phyloP scores from a whole-genome alignment of 2,113 vertebrate genomes.

The Tinamus guttatus region DNA sequence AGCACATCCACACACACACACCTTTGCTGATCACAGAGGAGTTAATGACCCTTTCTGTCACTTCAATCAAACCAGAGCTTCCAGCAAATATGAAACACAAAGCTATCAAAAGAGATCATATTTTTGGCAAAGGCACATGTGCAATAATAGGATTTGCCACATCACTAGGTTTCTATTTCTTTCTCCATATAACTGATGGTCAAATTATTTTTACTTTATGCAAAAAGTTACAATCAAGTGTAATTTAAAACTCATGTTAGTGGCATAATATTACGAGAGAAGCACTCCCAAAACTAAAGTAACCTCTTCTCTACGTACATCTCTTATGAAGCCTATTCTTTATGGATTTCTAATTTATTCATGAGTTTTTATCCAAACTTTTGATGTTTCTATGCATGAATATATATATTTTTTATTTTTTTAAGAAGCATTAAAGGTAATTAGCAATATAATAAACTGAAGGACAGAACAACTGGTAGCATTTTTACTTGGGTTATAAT shows the following conservation, averaged over 20 bases:
- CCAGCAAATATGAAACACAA: background rate
- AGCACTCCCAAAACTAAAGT: background rate
- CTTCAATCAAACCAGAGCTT: background rate
- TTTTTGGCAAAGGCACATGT: background rate
- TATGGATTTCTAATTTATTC: background rate
- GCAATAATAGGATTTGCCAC: background rate
- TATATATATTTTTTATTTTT: constrained; percentile 30
- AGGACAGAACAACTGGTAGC: background rate
- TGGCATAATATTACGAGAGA: background rate
- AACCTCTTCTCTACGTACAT: background rate
- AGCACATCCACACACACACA: background rate
- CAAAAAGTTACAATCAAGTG: background rate
- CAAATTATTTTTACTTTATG: background rate
- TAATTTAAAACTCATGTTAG: background rate
- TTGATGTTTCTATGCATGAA: background rate
- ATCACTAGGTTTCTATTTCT: constrained; percentile 13
- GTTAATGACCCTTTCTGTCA: background rate
- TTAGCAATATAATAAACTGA: background rate
- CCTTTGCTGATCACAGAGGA: background rate
- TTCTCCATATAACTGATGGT: background rate
- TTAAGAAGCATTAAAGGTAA: background rate
- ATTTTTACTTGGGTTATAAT: background rate
- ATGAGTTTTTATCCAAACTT: constrained; percentile 7
- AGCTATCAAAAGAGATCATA: background rate
- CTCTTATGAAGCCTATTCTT: background rate